Evolutionary conservation across 2,888 invertebrate genomes (phyloP).

Genomic region (Helicoverpa assulta): DNA sequence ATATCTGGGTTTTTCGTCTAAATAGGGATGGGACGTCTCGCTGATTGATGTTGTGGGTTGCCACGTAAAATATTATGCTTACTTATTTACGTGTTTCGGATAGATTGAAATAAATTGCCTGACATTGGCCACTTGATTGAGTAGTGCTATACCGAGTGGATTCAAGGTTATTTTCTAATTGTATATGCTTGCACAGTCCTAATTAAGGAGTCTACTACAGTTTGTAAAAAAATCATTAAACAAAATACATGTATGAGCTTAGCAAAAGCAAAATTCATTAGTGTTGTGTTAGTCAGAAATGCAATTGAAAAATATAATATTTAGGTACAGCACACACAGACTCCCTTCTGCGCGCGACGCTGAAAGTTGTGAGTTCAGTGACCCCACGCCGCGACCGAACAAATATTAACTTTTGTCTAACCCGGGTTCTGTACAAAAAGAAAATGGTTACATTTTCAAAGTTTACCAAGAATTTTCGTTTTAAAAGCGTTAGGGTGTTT

Average conservation of each 20-base stretch:
- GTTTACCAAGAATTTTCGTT: slow-evolving; percentile 32
- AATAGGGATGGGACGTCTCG: slow-evolving; percentile 25
- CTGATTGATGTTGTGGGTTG: slow-evolving; percentile 52
- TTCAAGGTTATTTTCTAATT: background rate
- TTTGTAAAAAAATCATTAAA: background rate
- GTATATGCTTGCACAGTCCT: background rate
- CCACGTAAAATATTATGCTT: slow-evolving; percentile 25
- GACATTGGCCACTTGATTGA: slow-evolving; percentile 14
- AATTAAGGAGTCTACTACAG: no score
- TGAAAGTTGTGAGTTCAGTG: slow-evolving; percentile 42
- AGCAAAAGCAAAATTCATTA: slow-evolving; percentile 27
- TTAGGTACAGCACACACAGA: slow-evolving; percentile 41
- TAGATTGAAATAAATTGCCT: slow-evolving; percentile 9
- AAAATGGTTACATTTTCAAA: slow-evolving; percentile 15
- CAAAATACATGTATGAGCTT: background rate
- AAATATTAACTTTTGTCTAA: slow-evolving; percentile 49
- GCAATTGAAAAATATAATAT: slow-evolving; percentile 50
- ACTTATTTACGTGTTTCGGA: slow-evolving; percentile 32
- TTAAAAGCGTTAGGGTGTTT: slow-evolving; percentile 4
- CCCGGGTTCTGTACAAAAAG: slow-evolving; percentile 53
- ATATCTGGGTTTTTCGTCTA: slow-evolving; percentile 49
- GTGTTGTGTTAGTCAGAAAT: slow-evolving; percentile 32
- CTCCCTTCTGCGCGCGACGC: slow-evolving; percentile 17
- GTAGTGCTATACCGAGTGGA: background rate
- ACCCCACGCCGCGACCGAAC: slow-evolving; percentile 26